Conservation (phyloP, 2,113 vertebrate genomes). For the Planiliza haematocheilus region DNA sequence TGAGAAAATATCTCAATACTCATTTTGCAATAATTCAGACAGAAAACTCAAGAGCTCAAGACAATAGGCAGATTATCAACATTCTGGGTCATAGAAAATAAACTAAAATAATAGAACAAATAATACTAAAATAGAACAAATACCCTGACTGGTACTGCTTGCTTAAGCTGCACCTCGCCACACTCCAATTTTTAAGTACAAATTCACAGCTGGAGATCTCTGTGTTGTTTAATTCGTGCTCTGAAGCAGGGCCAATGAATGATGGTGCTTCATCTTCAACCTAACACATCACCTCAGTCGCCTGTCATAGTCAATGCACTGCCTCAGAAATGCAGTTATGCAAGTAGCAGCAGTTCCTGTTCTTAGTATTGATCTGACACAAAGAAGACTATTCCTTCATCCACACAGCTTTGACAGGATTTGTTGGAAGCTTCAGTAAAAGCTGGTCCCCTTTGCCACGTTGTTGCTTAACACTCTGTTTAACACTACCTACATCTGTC, state of each 20-base stretch:
- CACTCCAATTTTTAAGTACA: neutral
- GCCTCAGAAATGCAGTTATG: neutral
- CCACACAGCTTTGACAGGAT: neutral
- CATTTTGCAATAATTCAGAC: constrained; percentile 34
- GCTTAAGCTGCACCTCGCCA: neutral
- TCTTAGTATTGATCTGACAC: neutral
- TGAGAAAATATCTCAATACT: constrained; percentile 31
- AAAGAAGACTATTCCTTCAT: neutral
- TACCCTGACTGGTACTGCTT: neutral
- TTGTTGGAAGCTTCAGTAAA: no score
- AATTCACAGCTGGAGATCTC: constrained; percentile 1
- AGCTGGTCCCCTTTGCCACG: no score
- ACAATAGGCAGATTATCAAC: constrained; percentile 11
- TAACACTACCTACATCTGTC: no score
- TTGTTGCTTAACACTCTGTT: no score
- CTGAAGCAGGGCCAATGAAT: neutral
- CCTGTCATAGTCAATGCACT: neutral
- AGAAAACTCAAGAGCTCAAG: neutral
- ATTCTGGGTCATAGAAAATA: neutral
- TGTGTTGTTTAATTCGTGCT: neutral
- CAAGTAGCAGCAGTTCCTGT: neutral
- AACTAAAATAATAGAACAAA: neutral
- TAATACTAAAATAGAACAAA: no score
- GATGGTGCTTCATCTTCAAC: neutral
- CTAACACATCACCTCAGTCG: no score